Base-by-base conservation (phyloP, 2,888 invertebrate genomes). In the Ptychoptera albimana region DNA sequence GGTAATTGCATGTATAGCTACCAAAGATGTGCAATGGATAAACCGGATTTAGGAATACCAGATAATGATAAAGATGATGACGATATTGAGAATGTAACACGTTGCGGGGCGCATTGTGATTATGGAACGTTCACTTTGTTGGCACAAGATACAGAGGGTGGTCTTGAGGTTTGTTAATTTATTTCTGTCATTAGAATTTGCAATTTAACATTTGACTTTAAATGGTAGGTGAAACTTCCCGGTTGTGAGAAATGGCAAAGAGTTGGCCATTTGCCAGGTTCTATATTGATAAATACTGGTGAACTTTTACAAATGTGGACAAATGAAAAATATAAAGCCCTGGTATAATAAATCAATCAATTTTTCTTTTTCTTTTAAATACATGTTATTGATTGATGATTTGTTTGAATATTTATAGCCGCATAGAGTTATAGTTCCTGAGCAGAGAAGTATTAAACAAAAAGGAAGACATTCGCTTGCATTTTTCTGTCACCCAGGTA, bases 241-340 rank as follows among this genome's bases (percentile, higher is more conserved):
- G 72, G 72, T 42, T 74, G 74, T 50, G 76, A 77, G 31, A 74
- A 76, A 51, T 86, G 82, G 80, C 72, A 77, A 53, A 71, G 78
- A 34, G 82, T 83, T 3, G 79, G 79, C 1, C 82, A 84, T 54
- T 70, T 85, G 42, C 80, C 81, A 0, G 82, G 80, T 30, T 79
- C 84, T 23, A 77, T 85, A 51, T 67, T 86, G 39, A 72, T 86
- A 30, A 83, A 83, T 57, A 72, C 79, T 16, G 85, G 83, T 13
- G 80, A 84, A 56, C 70, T 83, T 43, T 66, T 86, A 45, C 78
- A 81, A 14, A 68, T 73, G 38, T 85, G 83, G 85, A 84, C 85
- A 5, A 70, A 75, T 42, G 76, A 77, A 50, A 67, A 73, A 43
- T 72, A 82, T 46, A 73, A 78, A 14, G 82, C 85, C 44, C 70